Base-by-base conservation (phyloP, 2,888 invertebrate species). In the Muschampia plurimacula region DNA sequence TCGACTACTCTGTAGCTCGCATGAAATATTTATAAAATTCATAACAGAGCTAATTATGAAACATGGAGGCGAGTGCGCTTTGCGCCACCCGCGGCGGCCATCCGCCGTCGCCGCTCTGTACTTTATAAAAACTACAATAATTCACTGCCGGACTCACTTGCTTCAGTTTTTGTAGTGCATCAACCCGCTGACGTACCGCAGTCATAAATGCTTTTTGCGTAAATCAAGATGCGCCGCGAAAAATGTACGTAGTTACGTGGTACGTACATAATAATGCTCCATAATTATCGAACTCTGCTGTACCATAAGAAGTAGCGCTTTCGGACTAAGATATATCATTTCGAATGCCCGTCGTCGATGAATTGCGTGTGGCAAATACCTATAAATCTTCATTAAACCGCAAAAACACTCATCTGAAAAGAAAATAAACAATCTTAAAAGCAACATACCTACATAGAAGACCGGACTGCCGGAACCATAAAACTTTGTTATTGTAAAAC, bases 1-100 rank as follows among this genome's bases (percentile, higher is more conserved):
- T 89, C 88, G 89, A 86, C 87, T 87, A 85, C 86, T 84, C 86
- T 84, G 87, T 81, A 86, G 85, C 81, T 85, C 84, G 84, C 90
- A 92, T 92, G 91, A 92, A 92, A 92, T 89, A 93, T 93, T 92
- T 91, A 93, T 93, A 89, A 87, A 92, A 91, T 91, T 93, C 93
- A 93, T 93, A 93, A 92, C 93, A 88, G 83, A 82, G 85, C 89
- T 92, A 91, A 90, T 91, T 91, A 89, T 89, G 90, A 91, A 89
- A 86, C 87, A 86, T 87, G 86, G 85, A 81, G 86, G 87, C 86
- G 86, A 83, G 82, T 81, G 81, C 80, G 84, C 82, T 83, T 86
- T 85, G 85, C 86, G 87, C 92, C 92, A 91, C 92, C 92, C 92
- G 92, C 91, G 82, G 65, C 65, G 91, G 88, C 78, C 75, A 74